Percentiles rank a stretch among this genome's conserved stretches.
These are phyloP conservation scores for Gortyna flavago DNA, from an alignment of 2,888 invertebrate genomes.

Conservation along the genomic window DNA sequence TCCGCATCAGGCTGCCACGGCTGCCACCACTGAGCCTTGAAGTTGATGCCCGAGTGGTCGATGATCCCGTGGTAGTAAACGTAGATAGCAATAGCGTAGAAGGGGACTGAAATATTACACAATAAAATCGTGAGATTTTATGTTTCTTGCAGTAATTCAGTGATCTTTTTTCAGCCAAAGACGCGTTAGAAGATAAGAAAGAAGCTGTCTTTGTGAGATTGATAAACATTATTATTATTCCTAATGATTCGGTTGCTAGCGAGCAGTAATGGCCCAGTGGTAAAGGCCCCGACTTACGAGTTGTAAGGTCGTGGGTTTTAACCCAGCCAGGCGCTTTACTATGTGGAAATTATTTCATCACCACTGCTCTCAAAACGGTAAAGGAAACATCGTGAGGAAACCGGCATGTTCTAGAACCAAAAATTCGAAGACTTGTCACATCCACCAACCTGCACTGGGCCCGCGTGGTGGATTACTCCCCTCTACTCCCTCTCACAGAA, in stretches of 20 bases:
- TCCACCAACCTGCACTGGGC: too few relatives aligned
- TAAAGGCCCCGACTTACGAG: too few relatives aligned
- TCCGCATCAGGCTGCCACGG: slow-evolving; percentile 94
- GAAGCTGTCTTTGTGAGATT: neutral
- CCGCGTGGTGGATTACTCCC: too few relatives aligned
- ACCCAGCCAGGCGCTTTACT: too few relatives aligned
- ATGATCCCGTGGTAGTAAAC: slow-evolving; percentile 93
- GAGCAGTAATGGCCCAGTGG: neutral
- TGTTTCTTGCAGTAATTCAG: neutral
- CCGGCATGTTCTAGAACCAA: too few relatives aligned
- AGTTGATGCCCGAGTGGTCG: slow-evolving; percentile 93
- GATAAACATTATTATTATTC: neutral
- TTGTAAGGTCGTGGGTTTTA: too few relatives aligned
- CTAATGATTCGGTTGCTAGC: neutral
- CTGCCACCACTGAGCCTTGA: slow-evolving; percentile 93
- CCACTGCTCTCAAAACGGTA: too few relatives aligned
- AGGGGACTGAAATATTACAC: slow-evolving; percentile 75
- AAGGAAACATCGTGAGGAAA: too few relatives aligned
- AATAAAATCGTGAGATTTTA: neutral
- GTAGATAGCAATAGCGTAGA: slow-evolving; percentile 80
- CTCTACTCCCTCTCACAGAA: too few relatives aligned
- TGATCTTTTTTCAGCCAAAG: neutral
- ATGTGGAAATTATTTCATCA: too few relatives aligned
- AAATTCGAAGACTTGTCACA: too few relatives aligned
- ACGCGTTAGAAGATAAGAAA: neutral